Conservation (phyloP, 2,113 vertebrate genomes). For the Prietella phreatophila region DNA sequence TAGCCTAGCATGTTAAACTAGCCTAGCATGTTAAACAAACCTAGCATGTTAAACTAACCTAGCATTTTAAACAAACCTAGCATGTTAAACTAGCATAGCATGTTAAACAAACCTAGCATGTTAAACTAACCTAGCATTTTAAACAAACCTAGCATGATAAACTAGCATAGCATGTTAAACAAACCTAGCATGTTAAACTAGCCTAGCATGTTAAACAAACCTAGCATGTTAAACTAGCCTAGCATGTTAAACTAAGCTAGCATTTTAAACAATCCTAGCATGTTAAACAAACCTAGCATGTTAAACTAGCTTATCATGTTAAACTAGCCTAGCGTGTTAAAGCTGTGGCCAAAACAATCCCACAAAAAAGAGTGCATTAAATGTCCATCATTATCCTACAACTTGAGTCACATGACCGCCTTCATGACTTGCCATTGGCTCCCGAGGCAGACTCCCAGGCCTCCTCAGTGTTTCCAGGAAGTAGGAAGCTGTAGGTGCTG, state of each 20-base stretch:
- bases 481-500: conserved; percentile 75
- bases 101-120: too few relatives aligned
- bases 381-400: background rate
- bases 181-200: background rate
- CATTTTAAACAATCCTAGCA: too few relatives aligned
- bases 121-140: background rate
- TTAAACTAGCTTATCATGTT: background rate
- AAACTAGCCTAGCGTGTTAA: background rate
- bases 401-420: background rate
- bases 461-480: conserved; percentile 61
- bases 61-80: background rate
- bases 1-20: background rate
- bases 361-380: background rate
- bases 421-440: conserved; percentile 52
- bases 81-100: background rate
- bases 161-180: background rate
- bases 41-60: background rate
- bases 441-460: conserved; percentile 11
- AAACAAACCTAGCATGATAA: background rate
- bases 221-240: background rate
- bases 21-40: background rate
- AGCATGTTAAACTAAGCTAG: background rate
- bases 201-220: background rate
- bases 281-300: too few relatives aligned
- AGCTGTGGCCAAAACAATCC: background rate